Conservation (phyloP, 2,797 vertebrate species). For the Halcyon chelicuti region DNA sequence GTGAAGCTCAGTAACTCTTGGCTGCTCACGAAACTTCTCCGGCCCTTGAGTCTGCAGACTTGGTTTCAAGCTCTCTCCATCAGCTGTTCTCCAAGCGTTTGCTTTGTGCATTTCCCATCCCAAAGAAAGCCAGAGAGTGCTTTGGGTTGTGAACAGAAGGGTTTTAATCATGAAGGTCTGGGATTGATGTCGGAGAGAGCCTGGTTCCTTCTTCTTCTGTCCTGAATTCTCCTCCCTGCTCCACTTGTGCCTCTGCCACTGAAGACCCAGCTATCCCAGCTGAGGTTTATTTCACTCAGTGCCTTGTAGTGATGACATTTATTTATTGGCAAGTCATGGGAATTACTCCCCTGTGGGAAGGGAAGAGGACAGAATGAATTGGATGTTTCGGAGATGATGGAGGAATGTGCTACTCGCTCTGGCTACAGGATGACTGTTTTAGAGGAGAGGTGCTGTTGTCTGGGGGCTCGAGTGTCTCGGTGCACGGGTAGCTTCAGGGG, state of each 20-base stretch:
- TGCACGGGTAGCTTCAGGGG: not conserved
- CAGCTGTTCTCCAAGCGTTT: not conserved
- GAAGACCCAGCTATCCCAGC: not conserved
- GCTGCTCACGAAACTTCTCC: not conserved
- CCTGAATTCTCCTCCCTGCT: not conserved
- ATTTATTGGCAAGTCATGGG: not conserved
- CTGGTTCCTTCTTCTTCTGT: not conserved
- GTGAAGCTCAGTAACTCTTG: not conserved
- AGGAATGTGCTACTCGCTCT: rapidly evolving
- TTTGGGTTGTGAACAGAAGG: not conserved
- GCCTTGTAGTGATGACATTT: not conserved
- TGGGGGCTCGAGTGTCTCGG: rapidly evolving
- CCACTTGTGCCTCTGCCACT: not conserved
- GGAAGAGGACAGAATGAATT: not conserved
- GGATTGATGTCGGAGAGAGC: not conserved
- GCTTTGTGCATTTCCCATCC: not conserved
- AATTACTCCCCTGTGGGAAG: not conserved
- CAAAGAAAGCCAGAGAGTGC: not conserved
- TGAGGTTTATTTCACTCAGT: not conserved
- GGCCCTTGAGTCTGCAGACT: not conserved
- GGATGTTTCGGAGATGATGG: not conserved
- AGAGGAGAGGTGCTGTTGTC: not conserved
- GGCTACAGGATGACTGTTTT: not conserved
- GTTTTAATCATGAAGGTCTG: not conserved
- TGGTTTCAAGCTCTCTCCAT: not conserved